These are phyloP conservation scores for Eonycteris spelaea DNA, from an alignment of 2,113 vertebrate genomes.

Conservation along the genomic window DNA sequence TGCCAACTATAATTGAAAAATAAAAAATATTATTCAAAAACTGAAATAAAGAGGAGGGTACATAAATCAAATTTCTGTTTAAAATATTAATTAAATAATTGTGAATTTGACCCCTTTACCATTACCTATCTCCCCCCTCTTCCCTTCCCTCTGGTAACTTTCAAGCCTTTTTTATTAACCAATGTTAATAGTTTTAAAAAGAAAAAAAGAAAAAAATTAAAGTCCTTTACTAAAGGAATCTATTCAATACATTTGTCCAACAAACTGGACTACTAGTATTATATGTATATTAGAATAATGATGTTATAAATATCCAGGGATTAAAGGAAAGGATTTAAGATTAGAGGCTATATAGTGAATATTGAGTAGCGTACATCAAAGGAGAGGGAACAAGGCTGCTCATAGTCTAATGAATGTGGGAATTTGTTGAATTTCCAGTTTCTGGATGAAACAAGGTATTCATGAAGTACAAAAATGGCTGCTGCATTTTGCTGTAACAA, in stretches of 20 bases:
- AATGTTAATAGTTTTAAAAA: too few relatives aligned
- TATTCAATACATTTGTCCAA: too few relatives aligned
- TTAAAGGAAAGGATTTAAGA: background rate
- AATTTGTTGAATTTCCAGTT: background rate
- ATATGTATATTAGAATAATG: conserved; percentile 21
- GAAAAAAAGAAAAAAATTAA: too few relatives aligned
- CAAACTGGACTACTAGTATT: too few relatives aligned
- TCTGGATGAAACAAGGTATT: background rate
- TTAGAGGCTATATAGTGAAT: background rate
- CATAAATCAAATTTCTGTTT: background rate
- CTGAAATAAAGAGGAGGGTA: too few relatives aligned
- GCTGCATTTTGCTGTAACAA: background rate
- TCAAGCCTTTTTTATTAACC: too few relatives aligned
- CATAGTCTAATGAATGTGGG: background rate
- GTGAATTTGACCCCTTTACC: background rate
- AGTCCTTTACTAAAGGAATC: too few relatives aligned
- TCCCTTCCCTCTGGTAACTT: too few relatives aligned
- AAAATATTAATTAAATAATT: conserved; percentile 8
- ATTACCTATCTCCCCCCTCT: too few relatives aligned
- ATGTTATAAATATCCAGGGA: background rate
- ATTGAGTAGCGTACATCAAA: background rate
- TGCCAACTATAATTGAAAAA: too few relatives aligned
- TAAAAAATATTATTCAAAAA: too few relatives aligned
- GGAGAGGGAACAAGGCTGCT: background rate
- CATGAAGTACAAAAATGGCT: background rate